Evolutionary conservation across 2,888 invertebrate genomes (phyloP).

Genomic region (Rhagonycha fulva): DNA sequence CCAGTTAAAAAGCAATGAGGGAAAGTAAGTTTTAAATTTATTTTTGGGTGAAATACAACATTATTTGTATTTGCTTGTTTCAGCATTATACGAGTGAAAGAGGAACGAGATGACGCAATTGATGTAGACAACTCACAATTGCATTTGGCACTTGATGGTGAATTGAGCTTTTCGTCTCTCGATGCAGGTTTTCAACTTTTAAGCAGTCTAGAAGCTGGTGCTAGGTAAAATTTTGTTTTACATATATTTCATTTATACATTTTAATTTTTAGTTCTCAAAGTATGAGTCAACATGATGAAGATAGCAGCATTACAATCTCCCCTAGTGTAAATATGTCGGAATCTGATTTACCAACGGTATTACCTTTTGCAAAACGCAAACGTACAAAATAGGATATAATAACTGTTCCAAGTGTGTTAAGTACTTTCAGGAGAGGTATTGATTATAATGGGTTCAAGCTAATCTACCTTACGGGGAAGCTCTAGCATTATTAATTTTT

Average conservation of each 20-base stretch:
- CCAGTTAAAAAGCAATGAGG: background rate
- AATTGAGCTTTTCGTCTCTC: slow-evolving; percentile 42
- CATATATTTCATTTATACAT: background rate
- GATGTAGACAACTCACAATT: slow-evolving; percentile 46
- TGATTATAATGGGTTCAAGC: background rate
- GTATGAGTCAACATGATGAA: slow-evolving; percentile 37
- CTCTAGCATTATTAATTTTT: background rate
- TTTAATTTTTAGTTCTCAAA: slow-evolving; percentile 34
- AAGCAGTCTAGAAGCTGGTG: slow-evolving; percentile 48
- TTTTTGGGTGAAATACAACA: slow-evolving; percentile 31
- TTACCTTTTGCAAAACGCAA: slow-evolving; percentile 41
- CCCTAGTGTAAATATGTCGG: slow-evolving; percentile 35
- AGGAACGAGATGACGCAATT: slow-evolving; percentile 42
- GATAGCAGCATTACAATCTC: slow-evolving; percentile 37
- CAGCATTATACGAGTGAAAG: slow-evolving; percentile 43
- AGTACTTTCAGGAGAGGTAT: background rate
- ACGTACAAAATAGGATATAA: slow-evolving; percentile 34
- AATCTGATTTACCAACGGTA: slow-evolving; percentile 32
- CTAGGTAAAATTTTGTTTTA: slow-evolving; percentile 36
- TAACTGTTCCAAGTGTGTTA: background rate
- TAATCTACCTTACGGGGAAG: background rate
- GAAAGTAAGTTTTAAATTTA: background rate
- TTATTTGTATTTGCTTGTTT: slow-evolving; percentile 6
- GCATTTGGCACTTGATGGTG: slow-evolving; percentile 45
- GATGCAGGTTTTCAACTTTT: slow-evolving; percentile 49